Conservation (phyloP, 2,797 vertebrate species). For the Pangasius krempfi region DNA sequence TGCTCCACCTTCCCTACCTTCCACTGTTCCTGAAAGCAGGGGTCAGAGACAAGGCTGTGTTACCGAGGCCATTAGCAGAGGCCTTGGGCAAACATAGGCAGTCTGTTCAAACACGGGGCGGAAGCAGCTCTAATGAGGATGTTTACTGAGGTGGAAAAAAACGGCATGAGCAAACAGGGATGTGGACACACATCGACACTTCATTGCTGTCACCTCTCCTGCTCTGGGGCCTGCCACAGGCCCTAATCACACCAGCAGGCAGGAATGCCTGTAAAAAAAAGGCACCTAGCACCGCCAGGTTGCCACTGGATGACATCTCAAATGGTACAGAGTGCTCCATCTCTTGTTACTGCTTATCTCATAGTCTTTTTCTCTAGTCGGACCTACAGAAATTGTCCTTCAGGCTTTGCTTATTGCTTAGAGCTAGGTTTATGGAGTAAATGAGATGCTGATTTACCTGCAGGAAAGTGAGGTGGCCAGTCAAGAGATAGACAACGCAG, state of each 20-base stretch:
- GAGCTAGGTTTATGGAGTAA: constrained; percentile 42
- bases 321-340: constrained; percentile 29
- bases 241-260: constrained; percentile 38
- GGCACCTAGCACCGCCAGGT: constrained; percentile 27
- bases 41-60: constrained; percentile 34
- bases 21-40: constrained; percentile 22
- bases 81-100: constrained; percentile 55
- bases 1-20: constrained; percentile 18
- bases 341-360: constrained; percentile 54
- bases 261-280: constrained; percentile 23
- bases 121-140: constrained; percentile 81
- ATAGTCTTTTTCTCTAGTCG: constrained; percentile 38
- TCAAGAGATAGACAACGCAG: constrained; percentile 30
- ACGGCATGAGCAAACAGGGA: constrained; percentile 49
- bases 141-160: constrained; percentile 68
- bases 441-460: constrained; percentile 43
- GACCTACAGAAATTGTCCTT: constrained; percentile 21
- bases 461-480: constrained; percentile 29
- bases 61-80: constrained; percentile 54
- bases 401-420: constrained; percentile 6
- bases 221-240: constrained; percentile 46
- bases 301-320: constrained; percentile 50
- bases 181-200: constrained; percentile 45
- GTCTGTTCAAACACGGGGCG: constrained; percentile 81
- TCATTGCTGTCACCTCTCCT: constrained; percentile 49